Percentiles rank a stretch among this genome's conserved stretches.
Conservation (phyloP, 53 echinoderm and acorn worm species). For the Holothuria leucospilota region DNA sequence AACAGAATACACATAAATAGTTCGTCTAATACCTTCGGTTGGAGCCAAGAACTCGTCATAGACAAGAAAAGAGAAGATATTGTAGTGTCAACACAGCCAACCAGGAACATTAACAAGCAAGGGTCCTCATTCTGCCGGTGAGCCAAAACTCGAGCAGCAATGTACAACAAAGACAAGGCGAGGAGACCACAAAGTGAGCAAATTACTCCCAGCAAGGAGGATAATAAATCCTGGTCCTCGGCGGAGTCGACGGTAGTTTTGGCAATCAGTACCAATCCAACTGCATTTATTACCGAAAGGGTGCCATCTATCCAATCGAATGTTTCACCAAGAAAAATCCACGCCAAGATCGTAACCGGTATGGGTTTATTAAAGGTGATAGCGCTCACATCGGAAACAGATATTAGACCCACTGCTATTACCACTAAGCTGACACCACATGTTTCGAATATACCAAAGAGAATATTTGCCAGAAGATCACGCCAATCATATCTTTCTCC, state of each 20-base stretch:
- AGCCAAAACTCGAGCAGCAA: neutral
- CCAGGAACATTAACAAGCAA: neutral
- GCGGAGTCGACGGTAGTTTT: neutral
- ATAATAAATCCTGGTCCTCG: neutral
- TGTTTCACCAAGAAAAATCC: neutral
- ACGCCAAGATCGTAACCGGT: neutral
- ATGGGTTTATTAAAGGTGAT: conserved; percentile 1
- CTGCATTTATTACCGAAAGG: neutral
- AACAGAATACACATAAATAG: neutral
- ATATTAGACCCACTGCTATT: neutral
- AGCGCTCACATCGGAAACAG: neutral
- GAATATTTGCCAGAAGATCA: neutral
- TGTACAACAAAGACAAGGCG: neutral
- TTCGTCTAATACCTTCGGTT: neutral
- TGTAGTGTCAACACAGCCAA: neutral
- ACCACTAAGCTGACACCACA: neutral
- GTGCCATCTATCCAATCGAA: neutral
- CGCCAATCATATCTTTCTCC: neutral
- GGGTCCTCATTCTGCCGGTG: neutral
- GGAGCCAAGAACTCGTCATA: neutral
- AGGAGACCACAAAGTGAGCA: neutral
- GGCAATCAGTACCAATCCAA: neutral
- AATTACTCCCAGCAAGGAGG: neutral
- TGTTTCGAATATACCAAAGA: neutral
- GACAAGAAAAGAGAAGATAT: neutral